These are phyloP conservation scores for Papilio dardanus DNA, from an alignment of 1,140 invertebrate species.

Conservation along the genomic window DNA sequence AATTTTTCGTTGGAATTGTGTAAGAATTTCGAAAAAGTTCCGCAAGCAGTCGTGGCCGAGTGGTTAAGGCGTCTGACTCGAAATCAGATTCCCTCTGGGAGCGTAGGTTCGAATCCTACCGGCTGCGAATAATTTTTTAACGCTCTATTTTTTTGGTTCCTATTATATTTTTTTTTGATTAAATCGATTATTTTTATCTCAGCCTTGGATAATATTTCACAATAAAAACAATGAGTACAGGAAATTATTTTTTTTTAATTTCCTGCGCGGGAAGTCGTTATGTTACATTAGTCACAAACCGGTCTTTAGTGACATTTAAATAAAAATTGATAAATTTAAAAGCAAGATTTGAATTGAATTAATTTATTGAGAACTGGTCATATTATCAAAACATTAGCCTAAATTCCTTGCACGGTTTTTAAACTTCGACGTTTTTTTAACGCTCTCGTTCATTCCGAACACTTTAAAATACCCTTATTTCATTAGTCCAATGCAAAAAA, in stretches of 20 bases:
- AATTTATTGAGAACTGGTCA: not conserved
- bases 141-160: not conserved
- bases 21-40: constrained; percentile 29
- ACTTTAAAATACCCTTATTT: no score
- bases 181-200: not conserved
- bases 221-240: not conserved
- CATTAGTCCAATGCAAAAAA: no score
- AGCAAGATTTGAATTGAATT: constrained; percentile 1
- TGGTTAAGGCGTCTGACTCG: constrained; percentile 36
- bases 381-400: no score
- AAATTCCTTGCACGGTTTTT: no score
- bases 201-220: constrained; percentile 5
- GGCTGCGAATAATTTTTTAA: not conserved
- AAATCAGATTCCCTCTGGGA: constrained; percentile 39
- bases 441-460: no score
- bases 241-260: constrained; percentile 20
- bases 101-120: constrained; percentile 39
- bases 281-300: constrained; percentile 7
- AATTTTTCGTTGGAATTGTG: constrained; percentile 11
- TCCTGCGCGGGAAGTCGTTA: constrained; percentile 21
- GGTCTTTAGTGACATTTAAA: not conserved
- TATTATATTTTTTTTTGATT: constrained; percentile 43
- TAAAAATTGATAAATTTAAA: constrained; percentile 5
- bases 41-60: constrained; percentile 84
- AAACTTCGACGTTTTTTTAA: no score